phyloP scores from a whole-genome alignment of 2,888 invertebrate species.

The Tenthredo scrophulariae region DNA sequence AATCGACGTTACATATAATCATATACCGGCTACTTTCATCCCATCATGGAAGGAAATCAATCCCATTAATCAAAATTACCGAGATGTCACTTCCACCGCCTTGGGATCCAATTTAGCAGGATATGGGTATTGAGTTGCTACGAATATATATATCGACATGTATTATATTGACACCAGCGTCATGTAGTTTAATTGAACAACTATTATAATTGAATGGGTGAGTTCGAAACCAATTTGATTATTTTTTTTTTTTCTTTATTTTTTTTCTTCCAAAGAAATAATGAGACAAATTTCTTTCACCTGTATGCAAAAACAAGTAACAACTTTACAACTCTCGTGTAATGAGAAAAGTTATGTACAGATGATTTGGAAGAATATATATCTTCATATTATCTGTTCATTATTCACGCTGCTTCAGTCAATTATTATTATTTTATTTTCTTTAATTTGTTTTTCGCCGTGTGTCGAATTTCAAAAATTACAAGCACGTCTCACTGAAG shows the following conservation, averaged over 20 bases:
- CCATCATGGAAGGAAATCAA: neutral
- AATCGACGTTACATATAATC: neutral
- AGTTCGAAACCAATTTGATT: neutral
- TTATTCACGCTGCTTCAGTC: neutral
- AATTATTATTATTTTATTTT: neutral
- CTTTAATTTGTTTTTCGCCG: too few species aligned
- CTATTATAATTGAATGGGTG: neutral
- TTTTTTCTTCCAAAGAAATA: too few species aligned
- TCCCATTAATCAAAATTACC: conserved; percentile 55
- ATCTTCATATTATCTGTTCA: neutral
- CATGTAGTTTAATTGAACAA: neutral
- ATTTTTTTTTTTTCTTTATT: too few species aligned
- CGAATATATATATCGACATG: conserved; percentile 1
- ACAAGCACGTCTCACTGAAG: neutral
- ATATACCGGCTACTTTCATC: neutral
- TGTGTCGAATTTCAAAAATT: neutral
- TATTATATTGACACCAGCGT: conserved; percentile 15
- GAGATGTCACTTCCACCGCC: conserved; percentile 27
- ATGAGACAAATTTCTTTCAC: neutral
- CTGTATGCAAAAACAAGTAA: neutral
- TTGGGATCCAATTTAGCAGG: conserved; percentile 46
- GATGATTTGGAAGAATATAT: neutral
- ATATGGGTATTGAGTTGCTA: neutral
- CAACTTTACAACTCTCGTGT: neutral
- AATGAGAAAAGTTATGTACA: neutral